A percentile compares a stretch with the other conserved stretches of the same genome.
phyloP scores from a whole-genome alignment of 2,888 invertebrate genomes.

The Slavum lentiscoides region DNA sequence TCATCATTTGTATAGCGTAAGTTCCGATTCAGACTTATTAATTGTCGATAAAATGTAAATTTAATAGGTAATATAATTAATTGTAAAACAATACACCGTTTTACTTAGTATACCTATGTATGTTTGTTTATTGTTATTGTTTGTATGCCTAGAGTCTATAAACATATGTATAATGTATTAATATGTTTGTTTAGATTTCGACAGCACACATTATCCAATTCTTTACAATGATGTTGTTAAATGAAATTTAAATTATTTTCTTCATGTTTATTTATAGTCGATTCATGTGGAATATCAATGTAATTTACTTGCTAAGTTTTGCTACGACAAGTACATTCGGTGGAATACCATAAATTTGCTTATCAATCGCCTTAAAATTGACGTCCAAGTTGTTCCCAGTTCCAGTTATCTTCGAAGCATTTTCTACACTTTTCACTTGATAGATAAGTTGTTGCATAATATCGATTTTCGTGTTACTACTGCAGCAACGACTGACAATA shows the following conservation, averaged over 20 bases:
- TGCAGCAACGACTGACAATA: background rate
- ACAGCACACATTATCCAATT: no score
- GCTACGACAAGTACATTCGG: slow-evolving; percentile 38
- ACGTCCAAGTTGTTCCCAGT: slow-evolving; percentile 21
- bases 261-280: slow-evolving; percentile 10
- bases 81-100: background rate
- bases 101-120: no score
- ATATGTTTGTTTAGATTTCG: no score
- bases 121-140: no score
- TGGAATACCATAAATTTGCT: slow-evolving; percentile 38
- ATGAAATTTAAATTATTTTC: background rate
- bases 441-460: slow-evolving; percentile 26
- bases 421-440: slow-evolving; percentile 39
- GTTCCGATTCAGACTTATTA: background rate
- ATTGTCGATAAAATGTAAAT: background rate
- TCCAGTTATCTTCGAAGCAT: slow-evolving; percentile 26
- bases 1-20: slow-evolving; percentile 32
- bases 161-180: no score
- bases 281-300: slow-evolving; percentile 46
- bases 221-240: no score
- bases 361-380: slow-evolving; percentile 42
- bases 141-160: no score
- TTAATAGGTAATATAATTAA: background rate
- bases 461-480: slow-evolving; percentile 34
- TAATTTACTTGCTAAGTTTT: slow-evolving; percentile 38